Evolutionary conservation across 1,140 invertebrate species (phyloP), one percentile per base, ranked within the genome.

Genomic region (Drosophila truncata): DNA sequence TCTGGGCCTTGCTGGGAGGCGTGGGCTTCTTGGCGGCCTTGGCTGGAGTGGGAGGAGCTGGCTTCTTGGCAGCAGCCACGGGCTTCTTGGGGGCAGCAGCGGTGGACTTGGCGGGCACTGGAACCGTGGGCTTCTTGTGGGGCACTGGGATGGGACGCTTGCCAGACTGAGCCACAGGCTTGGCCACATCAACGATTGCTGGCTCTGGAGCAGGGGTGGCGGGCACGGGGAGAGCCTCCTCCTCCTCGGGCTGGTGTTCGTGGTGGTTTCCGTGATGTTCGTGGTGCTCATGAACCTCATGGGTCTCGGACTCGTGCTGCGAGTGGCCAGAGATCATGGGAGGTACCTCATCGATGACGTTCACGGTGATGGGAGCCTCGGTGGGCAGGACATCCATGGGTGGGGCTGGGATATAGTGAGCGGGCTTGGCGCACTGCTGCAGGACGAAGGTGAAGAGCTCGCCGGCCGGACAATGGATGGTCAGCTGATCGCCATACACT

Each of bases 371-470:
- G 25, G 90, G 74, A 8, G 80, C 75, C 11, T 76, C 69, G 2
- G 76, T 82, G 52, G 91, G 91, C 65, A 92, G 55, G 14, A 54
- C 33, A 27, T 80, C 60, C 60, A 84, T 70, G 25, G 82, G 57
- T 5, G 91, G 91, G 14, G 91, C 75, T 3, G 91, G 91, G 23
- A 92, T 80, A 62, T 82, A 92, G 46, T 67, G 61, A 1, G 78
- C 49, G n/a, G 91, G 82, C 5, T 52, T 1, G 29, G 80, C 66
- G 52, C 91, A 92, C 59, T 77, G 60, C 57, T 92, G 91, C 47
- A 92, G 77, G n/a, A 91, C 91, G 23, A 92, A 92, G 44, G 87
- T 82, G 70, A 92, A 92, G n/a, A 92, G 69, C 70, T 92, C 77
- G 5, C 91, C 91, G 49, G 80, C 29, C 11, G 81, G 77, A 37